Evolutionary conservation across 2,888 invertebrate species (phyloP), one percentile per base, ranked within the genome.

Genomic region (Andricus curvator): DNA sequence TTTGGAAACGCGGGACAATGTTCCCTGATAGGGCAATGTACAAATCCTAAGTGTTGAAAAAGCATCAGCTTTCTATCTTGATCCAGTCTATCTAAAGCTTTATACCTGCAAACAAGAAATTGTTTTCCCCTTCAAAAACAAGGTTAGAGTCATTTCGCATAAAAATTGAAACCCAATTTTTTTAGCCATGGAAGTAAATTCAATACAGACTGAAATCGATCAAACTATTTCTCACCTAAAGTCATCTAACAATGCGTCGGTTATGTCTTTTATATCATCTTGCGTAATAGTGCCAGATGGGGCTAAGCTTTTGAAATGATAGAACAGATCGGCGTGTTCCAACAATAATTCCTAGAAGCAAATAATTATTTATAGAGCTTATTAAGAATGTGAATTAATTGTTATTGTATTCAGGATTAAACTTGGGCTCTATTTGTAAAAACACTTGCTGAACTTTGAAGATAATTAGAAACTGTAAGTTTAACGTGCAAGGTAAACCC

Each of bases 61-160:
- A 99, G 94, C 96, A 99, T 97, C 86, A 98, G 94, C 92, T 98
- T 98, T 84, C 99, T 94, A 91, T 99, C 98, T 93, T 98, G 98
- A 93, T 98, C 98, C 92, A 99, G 95, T 80, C 98, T 95, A 93
- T 98, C 98, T 90, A 99, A 94, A 93, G 98, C 96, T 93, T 98
- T 98, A 93, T 98, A 99, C 93, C 98, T 97, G 87, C 41, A 85
- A 86, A 82, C 51, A 83, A 70, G 76, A 64, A 41, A 81, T 79
- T 15, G 25, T 66, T 60, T 60, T 13, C 60, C 60, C 22, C 60
- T 60, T 60, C 11, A 60, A 60, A 60, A 70, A 68, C 17, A 67
- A 56, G 44, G 15, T 41, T 48, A 62, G 64, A 67, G 48, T 33
- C 77, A 68, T 68, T 65, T 78, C 65, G 78, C 70, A 44, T 29